These are phyloP conservation scores for Baryphthengus martii DNA, from an alignment of 2,113 vertebrate genomes.

Conservation along the genomic window DNA sequence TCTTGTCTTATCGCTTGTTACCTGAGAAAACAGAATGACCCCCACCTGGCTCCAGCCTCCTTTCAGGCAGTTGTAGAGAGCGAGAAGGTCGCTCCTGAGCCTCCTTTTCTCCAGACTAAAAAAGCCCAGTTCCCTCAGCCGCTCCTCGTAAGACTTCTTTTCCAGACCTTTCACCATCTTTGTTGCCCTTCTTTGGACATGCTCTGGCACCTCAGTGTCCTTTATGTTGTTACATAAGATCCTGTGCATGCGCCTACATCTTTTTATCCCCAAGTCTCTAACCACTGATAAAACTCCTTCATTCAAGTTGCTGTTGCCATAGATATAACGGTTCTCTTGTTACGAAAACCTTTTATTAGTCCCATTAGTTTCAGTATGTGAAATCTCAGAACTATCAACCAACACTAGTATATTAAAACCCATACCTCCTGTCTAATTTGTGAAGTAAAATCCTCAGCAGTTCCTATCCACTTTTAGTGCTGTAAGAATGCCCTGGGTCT, in stretches of 20 bases:
- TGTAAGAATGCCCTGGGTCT: background rate
- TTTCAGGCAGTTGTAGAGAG: background rate
- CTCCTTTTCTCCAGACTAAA: background rate
- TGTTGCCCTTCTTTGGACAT: background rate
- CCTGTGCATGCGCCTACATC: background rate
- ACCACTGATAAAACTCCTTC: background rate
- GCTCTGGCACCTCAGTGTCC: background rate
- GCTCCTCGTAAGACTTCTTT: background rate
- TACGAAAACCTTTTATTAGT: background rate
- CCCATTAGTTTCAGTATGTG: background rate
- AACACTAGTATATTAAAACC: background rate
- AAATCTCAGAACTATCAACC: background rate
- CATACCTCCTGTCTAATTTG: background rate
- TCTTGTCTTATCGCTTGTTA: background rate
- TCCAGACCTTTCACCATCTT: background rate
- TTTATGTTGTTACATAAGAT: background rate
- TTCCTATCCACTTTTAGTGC: background rate
- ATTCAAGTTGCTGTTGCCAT: conserved; percentile 6
- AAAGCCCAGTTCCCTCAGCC: background rate
- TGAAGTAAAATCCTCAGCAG: background rate
- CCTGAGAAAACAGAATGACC: background rate
- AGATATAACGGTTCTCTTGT: background rate
- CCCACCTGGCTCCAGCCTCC: background rate
- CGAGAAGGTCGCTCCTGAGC: background rate
- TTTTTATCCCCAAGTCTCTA: background rate